Evolutionary conservation across 1,140 invertebrate genomes (phyloP), one percentile per base, ranked within the genome.

Genomic region (Drosophila kikkawai): DNA sequence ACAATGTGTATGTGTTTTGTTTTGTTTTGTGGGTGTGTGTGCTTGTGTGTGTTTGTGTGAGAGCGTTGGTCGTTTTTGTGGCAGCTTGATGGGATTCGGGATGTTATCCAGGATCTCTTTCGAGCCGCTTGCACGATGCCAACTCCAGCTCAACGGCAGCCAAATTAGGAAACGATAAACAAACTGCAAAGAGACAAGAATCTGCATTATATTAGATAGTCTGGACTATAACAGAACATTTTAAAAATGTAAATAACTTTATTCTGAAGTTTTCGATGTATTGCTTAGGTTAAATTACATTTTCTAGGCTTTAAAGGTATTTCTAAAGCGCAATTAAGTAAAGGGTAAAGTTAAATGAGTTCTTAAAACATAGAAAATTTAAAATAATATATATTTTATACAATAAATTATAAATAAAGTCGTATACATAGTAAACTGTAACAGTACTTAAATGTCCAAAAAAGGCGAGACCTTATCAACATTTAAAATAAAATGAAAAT

Each of bases 131-230:
- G 34, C 55, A 60, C 57, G 63, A 66, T 65, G 56, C 75, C 83
- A 82, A 86, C 83, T 79, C 66, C 75, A 87, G 78, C 71, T 82
- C 75, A 78, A 90, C 87, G 87, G 87, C 87, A 91, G 87, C 87
- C 87, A 91, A 91, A 91, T 87, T 86, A 83, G 83, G 84, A 87
- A 83, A 88, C 71, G 77, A 83, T 88, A 87, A 88, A 80, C 47
- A 87, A 88, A 88, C 83, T 86, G 67, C 6, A 76, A 83, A 4
- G 39, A 65, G 17, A 47, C 8, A 63, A 13, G 51, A 4, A 39
- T 53, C 9, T 11, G 19, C 15, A 26, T 29, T 42, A 26, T 5
- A n/a, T 42, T 29, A 41, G 9, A 50, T 13, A 19, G 36, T 26
- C 26, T 15, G 36, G 4, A 7, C 5, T 13, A 53, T 5, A 15